These are phyloP conservation scores for Sinocyclocheilus anshuiensis DNA, from an alignment of 2,113 vertebrate genomes.

Conservation along the genomic window DNA sequence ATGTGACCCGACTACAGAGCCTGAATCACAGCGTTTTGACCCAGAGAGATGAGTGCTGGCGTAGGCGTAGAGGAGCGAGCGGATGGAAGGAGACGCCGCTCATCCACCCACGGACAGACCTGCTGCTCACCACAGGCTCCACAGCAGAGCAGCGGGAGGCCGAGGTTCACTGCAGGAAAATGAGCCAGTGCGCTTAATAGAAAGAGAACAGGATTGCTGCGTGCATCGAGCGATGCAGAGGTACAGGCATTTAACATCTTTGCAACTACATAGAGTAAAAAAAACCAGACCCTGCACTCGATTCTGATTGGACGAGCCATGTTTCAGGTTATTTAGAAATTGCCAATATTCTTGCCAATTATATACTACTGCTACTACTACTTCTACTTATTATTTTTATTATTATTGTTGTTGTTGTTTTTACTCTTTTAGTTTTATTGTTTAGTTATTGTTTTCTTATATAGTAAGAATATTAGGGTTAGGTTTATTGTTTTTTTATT, in stretches of 20 bases:
- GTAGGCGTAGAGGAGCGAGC: slow-evolving; percentile 29
- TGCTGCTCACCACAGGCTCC: not conserved
- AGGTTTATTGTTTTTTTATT: too few species aligned
- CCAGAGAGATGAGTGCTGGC: slow-evolving; percentile 24
- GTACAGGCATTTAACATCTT: not conserved
- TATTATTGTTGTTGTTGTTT: too few species aligned
- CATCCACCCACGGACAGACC: slow-evolving; percentile 39
- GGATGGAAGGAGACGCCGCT: slow-evolving; percentile 22
- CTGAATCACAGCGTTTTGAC: slow-evolving; percentile 31
- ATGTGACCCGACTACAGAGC: not conserved
- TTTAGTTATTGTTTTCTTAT: too few species aligned
- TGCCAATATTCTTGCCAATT: not conserved
- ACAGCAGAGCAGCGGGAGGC: slow-evolving; percentile 1
- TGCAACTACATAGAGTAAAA: not conserved
- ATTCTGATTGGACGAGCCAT: not conserved
- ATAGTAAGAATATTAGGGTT: too few species aligned
- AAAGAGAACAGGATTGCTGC: not conserved
- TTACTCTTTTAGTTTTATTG: too few species aligned
- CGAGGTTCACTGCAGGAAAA: not conserved
- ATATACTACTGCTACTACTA: not conserved
- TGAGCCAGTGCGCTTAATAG: not conserved
- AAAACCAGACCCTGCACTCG: not conserved
- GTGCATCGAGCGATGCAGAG: not conserved
- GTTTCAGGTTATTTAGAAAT: not conserved
- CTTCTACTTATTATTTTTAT: too few species aligned